A percentile compares a stretch with the other conserved stretches of the same genome.
These are phyloP conservation scores for Ligdia adustata DNA, from an alignment of 2,888 invertebrate species.

Conservation along the genomic window DNA sequence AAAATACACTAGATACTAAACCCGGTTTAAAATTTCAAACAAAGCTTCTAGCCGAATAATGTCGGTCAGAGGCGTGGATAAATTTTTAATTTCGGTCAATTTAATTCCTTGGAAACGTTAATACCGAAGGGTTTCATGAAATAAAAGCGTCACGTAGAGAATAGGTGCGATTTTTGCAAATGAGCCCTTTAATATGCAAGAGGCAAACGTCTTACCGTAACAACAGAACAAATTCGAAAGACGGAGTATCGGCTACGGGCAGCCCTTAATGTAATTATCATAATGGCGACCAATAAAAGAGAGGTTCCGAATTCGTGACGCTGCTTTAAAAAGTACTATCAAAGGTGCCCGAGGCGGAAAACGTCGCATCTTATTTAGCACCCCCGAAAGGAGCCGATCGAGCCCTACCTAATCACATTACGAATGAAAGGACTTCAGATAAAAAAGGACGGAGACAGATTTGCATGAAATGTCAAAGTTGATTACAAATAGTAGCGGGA, in stretches of 20 bases:
- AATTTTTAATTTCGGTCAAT: conserved; percentile 58
- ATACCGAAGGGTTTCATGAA: conserved; percentile 35
- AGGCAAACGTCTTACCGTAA: conserved; percentile 73
- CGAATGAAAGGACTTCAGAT: conserved; percentile 73
- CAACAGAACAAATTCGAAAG: conserved; percentile 81
- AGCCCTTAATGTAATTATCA: conserved; percentile 81
- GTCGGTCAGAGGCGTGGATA: conserved; percentile 43
- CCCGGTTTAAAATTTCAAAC: conserved; percentile 31
- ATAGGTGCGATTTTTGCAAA: conserved; percentile 79
- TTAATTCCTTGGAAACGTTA: conserved; percentile 42
- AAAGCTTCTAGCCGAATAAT: conserved; percentile 13
- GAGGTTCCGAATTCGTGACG: conserved; percentile 79
- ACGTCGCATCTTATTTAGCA: conserved; percentile 82
- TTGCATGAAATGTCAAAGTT: conserved; percentile 78
- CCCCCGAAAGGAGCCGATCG: conserved; percentile 64
- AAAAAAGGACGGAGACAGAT: conserved; percentile 77
- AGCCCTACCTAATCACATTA: conserved; percentile 79
- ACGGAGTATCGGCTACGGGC: conserved; percentile 77
- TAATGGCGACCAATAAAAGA: conserved; percentile 82
- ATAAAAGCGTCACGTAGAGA: conserved; percentile 78
- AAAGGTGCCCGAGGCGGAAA: conserved; percentile 74
- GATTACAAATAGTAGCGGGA: conserved; percentile 60
- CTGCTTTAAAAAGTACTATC: conserved; percentile 75
- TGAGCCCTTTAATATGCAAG: conserved; percentile 80
- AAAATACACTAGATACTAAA: conserved; percentile 23